Conservation (phyloP, 2,113 vertebrate genomes). For the Sus scrofa region T2T-Sscrofa CM000815.6:114254501-114255000, state of each 20-base stretch:
- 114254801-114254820: constrained; percentile 38
- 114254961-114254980: constrained; percentile 41
- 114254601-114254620: too few relatives aligned
- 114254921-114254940: constrained; percentile 55
- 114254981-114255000: neutral
- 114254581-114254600: too few relatives aligned
- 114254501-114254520: too few relatives aligned
- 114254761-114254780: neutral
- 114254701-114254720: too few relatives aligned
- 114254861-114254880: neutral
- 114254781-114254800: constrained; percentile 50
- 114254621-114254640: too few relatives aligned
- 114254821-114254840: constrained; percentile 21
- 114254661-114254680: too few relatives aligned
- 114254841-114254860: constrained; percentile 35
- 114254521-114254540: too few relatives aligned
- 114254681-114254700: too few relatives aligned
- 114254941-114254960: constrained; percentile 30
- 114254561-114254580: too few relatives aligned
- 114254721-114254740: too few relatives aligned
- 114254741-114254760: constrained; percentile 28
- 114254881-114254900: neutral
- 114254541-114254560: too few relatives aligned
- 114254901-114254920: neutral
- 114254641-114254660: too few relatives aligned